Percentiles rank a stretch among this genome's conserved stretches.
These are phyloP conservation scores for Salvelinus sp. DNA, from an alignment of 2,113 vertebrate genomes.

Conservation along the genomic window DNA sequence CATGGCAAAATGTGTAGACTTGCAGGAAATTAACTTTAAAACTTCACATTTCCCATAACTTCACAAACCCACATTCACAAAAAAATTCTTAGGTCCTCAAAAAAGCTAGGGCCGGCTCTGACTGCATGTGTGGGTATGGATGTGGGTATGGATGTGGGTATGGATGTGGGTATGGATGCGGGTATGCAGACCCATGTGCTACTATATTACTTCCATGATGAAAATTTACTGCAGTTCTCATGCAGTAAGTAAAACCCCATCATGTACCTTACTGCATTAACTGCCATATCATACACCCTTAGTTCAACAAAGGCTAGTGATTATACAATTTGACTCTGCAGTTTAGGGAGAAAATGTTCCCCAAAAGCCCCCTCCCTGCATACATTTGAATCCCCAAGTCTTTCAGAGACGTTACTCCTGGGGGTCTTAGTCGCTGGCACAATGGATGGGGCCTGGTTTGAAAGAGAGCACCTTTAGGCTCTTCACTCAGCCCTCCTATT, in stretches of 20 bases:
- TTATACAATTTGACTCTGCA: conserved; percentile 74
- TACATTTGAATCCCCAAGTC: conserved; percentile 66
- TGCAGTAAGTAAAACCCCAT: neutral
- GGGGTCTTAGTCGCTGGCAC: conserved; percentile 65
- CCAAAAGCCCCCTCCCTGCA: conserved; percentile 62
- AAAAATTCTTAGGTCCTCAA: too few species aligned
- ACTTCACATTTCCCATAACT: too few species aligned
- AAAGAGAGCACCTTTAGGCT: conserved; percentile 77
- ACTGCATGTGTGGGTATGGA: too few species aligned
- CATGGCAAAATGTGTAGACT: too few species aligned
- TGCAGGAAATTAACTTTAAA: too few species aligned
- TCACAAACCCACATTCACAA: too few species aligned
- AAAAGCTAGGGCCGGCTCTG: too few species aligned
- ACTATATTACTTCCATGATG: too few species aligned
- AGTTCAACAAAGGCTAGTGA: conserved; percentile 58
- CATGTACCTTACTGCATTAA: neutral
- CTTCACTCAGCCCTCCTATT: conserved; percentile 72
- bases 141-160: too few species aligned
- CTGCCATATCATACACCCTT: neutral
- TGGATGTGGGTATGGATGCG: too few species aligned
- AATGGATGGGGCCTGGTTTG: conserved; percentile 74
- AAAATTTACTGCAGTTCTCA: neutral
- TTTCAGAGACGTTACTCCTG: conserved; percentile 62
- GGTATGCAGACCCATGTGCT: too few species aligned
- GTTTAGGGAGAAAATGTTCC: conserved; percentile 60